Percentiles rank a stretch among this genome's conserved stretches.
These are phyloP conservation scores for Cheilinus undulatus DNA, from an alignment of 2,113 vertebrate genomes.

Conservation along the genomic window DNA sequence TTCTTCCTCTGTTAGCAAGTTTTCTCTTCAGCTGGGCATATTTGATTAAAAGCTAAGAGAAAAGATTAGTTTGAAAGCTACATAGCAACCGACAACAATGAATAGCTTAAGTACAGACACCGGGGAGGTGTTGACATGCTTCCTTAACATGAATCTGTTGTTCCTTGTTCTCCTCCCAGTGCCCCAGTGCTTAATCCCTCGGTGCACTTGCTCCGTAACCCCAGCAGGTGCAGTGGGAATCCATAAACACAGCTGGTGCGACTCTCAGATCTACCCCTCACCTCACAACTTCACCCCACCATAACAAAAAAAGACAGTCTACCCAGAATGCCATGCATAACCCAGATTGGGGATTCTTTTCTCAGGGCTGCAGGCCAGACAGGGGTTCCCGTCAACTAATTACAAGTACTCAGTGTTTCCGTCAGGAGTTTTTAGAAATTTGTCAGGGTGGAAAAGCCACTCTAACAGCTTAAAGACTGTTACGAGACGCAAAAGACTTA, in stretches of 20 bases:
- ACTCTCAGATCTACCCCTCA: slow-evolving; percentile 67
- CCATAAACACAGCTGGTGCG: slow-evolving; percentile 85
- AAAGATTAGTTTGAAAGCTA: slow-evolving; percentile 58
- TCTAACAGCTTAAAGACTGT: slow-evolving; percentile 13
- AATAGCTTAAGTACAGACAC: slow-evolving; percentile 58
- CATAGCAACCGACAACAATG: slow-evolving; percentile 53
- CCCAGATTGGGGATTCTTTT: slow-evolving; percentile 46
- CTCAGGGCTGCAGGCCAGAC: slow-evolving; percentile 24
- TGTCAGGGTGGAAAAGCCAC: slow-evolving; percentile 32
- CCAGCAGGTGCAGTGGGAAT: slow-evolving; percentile 81
- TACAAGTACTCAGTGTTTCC: slow-evolving; percentile 47
- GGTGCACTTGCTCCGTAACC: slow-evolving; percentile 79
- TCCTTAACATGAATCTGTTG: slow-evolving; percentile 71
- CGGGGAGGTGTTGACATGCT: slow-evolving; percentile 74
- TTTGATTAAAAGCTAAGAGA: slow-evolving; percentile 57
- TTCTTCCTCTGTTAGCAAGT: slow-evolving; percentile 17
- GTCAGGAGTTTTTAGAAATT: slow-evolving; percentile 23
- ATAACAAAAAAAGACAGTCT: slow-evolving; percentile 20
- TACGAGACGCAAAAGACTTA: slow-evolving; percentile 10
- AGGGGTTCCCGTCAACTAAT: slow-evolving; percentile 49
- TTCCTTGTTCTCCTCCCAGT: slow-evolving; percentile 70
- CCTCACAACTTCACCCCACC: slow-evolving; percentile 45
- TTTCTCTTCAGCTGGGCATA: slow-evolving; percentile 54
- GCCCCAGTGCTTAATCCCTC: slow-evolving; percentile 76
- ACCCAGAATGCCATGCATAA: slow-evolving; percentile 60